phyloP scores from a whole-genome alignment of 2,888 invertebrate genomes.

The Lasius fuliginosus region DNA sequence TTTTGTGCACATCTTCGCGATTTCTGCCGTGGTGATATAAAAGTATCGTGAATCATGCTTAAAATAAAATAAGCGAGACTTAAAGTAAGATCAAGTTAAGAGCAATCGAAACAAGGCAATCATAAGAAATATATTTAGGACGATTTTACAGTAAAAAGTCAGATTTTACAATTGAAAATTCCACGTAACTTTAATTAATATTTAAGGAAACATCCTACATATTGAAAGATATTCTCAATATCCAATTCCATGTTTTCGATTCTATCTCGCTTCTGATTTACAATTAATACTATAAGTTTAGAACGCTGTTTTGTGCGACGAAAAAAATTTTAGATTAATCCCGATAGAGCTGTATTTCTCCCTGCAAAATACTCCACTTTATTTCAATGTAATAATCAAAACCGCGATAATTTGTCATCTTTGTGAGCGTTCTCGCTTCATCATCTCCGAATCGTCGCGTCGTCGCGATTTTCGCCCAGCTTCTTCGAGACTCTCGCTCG shows the following conservation, averaged over 20 bases:
- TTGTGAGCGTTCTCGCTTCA: not conserved
- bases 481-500: not conserved
- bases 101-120: not conserved
- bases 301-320: not conserved
- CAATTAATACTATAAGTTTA: not conserved
- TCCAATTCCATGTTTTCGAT: not conserved
- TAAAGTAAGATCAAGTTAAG: not conserved
- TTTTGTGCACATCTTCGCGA: constrained; percentile 35
- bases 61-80: not conserved
- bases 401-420: constrained; percentile 4
- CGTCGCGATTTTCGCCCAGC: not conserved
- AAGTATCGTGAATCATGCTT: constrained; percentile 12
- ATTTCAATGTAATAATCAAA: constrained; percentile 14
- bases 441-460: not conserved
- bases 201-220: not conserved
- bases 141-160: not conserved
- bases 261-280: not conserved
- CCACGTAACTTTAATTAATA: not conserved
- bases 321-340: not conserved
- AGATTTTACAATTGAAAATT: not conserved
- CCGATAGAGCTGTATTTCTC: not conserved
- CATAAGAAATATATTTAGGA: not conserved
- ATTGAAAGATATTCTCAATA: not conserved
- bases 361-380: not conserved
- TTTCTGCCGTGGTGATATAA: not conserved